A percentile compares a stretch with the other conserved stretches of the same genome.
phyloP scores from a whole-genome alignment of 2,888 invertebrate genomes.

The Andrena hattorfiana region DNA sequence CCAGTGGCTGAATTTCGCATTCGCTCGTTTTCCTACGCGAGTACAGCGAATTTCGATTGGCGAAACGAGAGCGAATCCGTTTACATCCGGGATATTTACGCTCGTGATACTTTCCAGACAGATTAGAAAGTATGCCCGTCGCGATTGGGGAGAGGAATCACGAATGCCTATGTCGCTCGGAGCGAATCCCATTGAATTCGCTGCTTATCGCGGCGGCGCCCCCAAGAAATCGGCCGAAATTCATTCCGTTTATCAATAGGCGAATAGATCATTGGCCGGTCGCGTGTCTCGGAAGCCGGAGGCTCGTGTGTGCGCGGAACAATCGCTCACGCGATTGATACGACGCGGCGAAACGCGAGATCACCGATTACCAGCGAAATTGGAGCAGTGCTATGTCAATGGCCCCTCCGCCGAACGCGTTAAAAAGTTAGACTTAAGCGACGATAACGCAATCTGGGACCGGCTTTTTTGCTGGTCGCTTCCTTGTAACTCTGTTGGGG shows the following conservation, averaged over 20 bases:
- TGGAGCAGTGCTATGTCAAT: conserved; percentile 15
- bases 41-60: conserved; percentile 1
- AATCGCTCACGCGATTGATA: conserved; percentile 5
- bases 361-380: not conserved
- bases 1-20: not conserved
- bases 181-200: not conserved
- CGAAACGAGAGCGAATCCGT: not conserved
- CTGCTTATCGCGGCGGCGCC: conserved; percentile 25
- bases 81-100: conserved; percentile 9
- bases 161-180: not conserved
- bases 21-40: not conserved
- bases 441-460: too few species aligned
- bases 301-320: conserved; percentile 13
- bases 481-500: not conserved
- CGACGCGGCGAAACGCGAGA: conserved; percentile 2
- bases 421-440: conserved; percentile 8
- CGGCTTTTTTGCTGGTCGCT: not conserved
- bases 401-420: not conserved
- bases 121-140: conserved; percentile 26
- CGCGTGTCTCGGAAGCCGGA: not conserved
- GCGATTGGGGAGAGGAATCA: not conserved
- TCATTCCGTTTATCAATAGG: conserved; percentile 23
- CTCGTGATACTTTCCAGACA: conserved; percentile 22
- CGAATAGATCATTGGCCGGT: conserved; percentile 7
- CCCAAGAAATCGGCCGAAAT: not conserved